Evolutionary conservation across 2,797 vertebrate species (phyloP).

Genomic region (Nyctalus aviator): DNA sequence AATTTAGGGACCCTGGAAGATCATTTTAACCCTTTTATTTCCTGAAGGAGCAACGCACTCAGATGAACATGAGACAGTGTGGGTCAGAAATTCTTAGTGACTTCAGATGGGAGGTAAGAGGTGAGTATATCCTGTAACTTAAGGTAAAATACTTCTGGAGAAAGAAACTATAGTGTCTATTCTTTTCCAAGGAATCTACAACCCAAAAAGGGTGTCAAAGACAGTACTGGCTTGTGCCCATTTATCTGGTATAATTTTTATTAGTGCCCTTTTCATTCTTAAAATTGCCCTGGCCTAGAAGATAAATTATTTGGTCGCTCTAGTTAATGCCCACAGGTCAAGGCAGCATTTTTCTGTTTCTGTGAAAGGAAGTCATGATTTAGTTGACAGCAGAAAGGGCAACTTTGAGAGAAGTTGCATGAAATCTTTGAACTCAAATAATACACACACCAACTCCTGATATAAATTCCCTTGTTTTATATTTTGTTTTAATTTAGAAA

Average conservation of each 20-base stretch:
- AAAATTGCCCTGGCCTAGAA: background rate
- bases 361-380: background rate
- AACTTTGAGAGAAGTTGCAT: background rate
- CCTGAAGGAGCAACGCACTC: background rate
- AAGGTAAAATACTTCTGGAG: background rate
- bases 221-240: background rate
- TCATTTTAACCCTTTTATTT: slow-evolving; percentile 15
- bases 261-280: background rate
- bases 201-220: background rate
- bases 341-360: background rate
- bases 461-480: slow-evolving; percentile 23
- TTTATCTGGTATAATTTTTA: slow-evolving; percentile 27
- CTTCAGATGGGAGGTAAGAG: background rate
- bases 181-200: background rate
- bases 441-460: background rate
- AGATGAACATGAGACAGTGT: background rate
- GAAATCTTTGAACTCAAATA: slow-evolving; percentile 31
- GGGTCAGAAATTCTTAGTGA: background rate
- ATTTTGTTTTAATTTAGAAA: slow-evolving; percentile 42
- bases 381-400: background rate
- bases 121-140: background rate
- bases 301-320: background rate
- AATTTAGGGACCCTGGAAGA: background rate
- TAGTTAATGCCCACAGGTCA: background rate
- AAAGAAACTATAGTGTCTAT: background rate